Base-by-base conservation (phyloP, 1,140 invertebrate species). In the Tetramorium parvispinum region DNA sequence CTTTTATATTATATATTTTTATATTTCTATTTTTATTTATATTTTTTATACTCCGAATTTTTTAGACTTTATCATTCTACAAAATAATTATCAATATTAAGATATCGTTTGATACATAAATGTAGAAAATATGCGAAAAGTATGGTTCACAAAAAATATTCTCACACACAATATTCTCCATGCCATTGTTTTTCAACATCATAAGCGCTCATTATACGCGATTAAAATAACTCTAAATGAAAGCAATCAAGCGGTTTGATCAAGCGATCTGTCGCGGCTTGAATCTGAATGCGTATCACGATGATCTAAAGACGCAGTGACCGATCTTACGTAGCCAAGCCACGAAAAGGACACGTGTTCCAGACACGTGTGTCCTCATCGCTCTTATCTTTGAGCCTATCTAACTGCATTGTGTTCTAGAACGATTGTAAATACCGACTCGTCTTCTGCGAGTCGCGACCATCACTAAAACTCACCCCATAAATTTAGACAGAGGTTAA, bases 261-360 rank as follows among this genome's bases (percentile, higher is more conserved):
- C 61, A 49, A 81, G 55, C 53, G 40, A 65, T 43, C 49, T 18
- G n/a, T 57, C 75, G 27, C 51, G 88, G 51, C 53, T 59, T 49
- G 18, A 55, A 90, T 89, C 40, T 87, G 63, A 43, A 77, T 57
- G 79, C 49, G 79, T 90, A 90, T 90, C 88, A 57, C 55, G 63
- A 61, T 53, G 63, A 90, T 88, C 86, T 85, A 61, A 90, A 87
- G 76, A 40, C 70, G 55, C 63, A 57, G 53, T 75, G 77, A 75
- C 32, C 75, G 86, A 90, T 90, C 85, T 88, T 88, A 88, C 27
- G 73, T 73, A 59, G 61, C 40, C 82, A 71, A 70, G 57, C 82
- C 85, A 91, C 73, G 89, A 89, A 82, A 87, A 86, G 76, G 85
- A 91, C 88, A 91, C 86, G 90, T 91, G 91, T 91, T 88, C 88